Evolutionary conservation across 2,888 invertebrate species (phyloP), one percentile per base, ranked within the genome.

Genomic region (Drosophila prostipennis): DNA sequence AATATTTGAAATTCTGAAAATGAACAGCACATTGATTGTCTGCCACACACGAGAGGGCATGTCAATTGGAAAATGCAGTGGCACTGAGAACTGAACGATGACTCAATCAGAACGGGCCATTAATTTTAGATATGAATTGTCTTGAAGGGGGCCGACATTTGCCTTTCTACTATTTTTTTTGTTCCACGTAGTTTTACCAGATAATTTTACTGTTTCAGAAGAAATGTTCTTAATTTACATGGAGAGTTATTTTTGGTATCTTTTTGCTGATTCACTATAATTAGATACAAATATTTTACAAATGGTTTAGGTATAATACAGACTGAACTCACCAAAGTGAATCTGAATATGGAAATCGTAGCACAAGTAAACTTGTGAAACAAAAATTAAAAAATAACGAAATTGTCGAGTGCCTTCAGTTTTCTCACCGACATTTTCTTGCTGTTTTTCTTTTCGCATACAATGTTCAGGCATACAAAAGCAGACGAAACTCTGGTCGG

Each of bases 401-500:
- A 71, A 77, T 69, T 73, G 74, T 63, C 56, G 19, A 23, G 40
- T 54, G 37, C 32, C 68, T 69, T 72, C 39, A 43, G 52, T 61
- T 56, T 74, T 46, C 40, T 51, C 40, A 53, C 61, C 49, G 43
- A 64, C 32, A 58, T 69, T 72, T 57, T 74, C 48, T 67, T 60
- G n/a, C 46, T 74, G 48, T 42, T 57, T 68, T 51, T 55, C 51
- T 59, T 53, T 60, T 19, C 32, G 29, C 57, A 14, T 32, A 58
- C 57, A 56, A 56, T 49, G 49, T 56, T 37, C 6, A 6, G 36
- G 51, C 34, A 40, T 16, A 57, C 51, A 68, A 72, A 79, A 74
- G 54, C 59, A 59, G 64, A 64, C 67, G 43, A 80, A 83, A 78
- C 52, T 76, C 74, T 69, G 36, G 59, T 46, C 63, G 70, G 60